Evolutionary conservation across 2,797 vertebrate species (phyloP), one percentile per base, ranked within the genome.

Genomic region (Apodemus agrarius): DNA sequence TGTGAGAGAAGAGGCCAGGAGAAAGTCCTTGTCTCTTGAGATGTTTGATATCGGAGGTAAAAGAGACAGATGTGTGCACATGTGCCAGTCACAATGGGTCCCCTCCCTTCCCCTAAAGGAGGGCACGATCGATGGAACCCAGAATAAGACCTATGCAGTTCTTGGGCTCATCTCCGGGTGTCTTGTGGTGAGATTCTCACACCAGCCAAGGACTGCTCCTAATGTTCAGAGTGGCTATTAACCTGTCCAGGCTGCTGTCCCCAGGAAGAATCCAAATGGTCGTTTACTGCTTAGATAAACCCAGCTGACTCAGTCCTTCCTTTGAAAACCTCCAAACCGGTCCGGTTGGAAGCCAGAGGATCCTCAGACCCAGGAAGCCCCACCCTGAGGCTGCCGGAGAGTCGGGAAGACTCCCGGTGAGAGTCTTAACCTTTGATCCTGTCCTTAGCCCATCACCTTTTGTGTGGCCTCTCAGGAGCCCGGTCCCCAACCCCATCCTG

Each of bases 391-490:
- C 65, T 49, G 12, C 86, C 72, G 19, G 31, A 89, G 87, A 91
- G 31, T 65, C 65, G 61, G 85, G 83, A 96, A 84, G 65, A 72
- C 40, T 54, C 34, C 79, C 61, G 0, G 49, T 75, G 74, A 74
- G 59, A 93, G 34, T 52, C 34, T 88, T 80, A 92, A 46, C 34
- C 96, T 94, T 97, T 92, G 88, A n/a, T 76, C 69, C 52, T 86
- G n/a, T 72, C 43, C 46, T 37, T 63, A 78, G 72, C 74, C 89
- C 34, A 40, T 59, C 61, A 8, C 52, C 75, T 76, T 43, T 61
- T 90, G 5, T 40, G 80, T 49, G 85, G 78, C 63, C 85, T 95
- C 67, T 91, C 26, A 43, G 76, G 63, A 95, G 13, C 59, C 16
- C 13, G 1, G 16, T 21, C 59, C 26, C 59, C 17, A 81, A 79